Percentiles rank a stretch among this genome's conserved stretches.
These are phyloP conservation scores for Geodia barretti DNA, from an alignment of 37 sponge, comb jelly and placozoan species.

Conservation along the genomic window DNA sequence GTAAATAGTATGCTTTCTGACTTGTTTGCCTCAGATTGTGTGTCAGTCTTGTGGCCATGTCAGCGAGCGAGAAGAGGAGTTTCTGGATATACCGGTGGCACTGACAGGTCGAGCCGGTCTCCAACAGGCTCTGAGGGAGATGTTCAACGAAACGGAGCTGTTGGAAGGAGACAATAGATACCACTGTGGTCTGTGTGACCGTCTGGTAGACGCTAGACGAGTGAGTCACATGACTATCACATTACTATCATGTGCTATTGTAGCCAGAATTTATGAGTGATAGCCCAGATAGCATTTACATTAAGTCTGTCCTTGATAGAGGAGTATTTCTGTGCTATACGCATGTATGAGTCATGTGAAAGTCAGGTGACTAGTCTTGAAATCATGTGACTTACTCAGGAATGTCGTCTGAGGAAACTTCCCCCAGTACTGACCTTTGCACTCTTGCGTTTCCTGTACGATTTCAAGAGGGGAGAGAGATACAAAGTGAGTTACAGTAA, in stretches of 20 bases:
- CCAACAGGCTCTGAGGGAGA: conserved; percentile 54
- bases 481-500: conserved; percentile 67
- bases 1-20: not conserved
- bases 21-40: conserved; percentile 58
- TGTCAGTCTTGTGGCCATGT: conserved; percentile 74
- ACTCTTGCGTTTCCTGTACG: conserved; percentile 87
- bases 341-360: no score
- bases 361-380: not conserved
- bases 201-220: conserved; percentile 80
- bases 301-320: no score
- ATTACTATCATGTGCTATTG: not conserved
- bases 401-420: conserved; percentile 64
- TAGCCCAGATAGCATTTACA: no score
- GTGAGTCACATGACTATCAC: conserved; percentile 21
- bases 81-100: conserved; percentile 78
- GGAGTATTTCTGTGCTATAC: no score
- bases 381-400: conserved; percentile 16
- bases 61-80: conserved; percentile 83
- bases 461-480: conserved; percentile 81
- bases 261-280: no score
- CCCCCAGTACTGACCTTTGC: conserved; percentile 87
- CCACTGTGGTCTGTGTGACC: conserved; percentile 69
- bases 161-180: conserved; percentile 87
- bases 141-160: conserved; percentile 61
- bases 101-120: conserved; percentile 46